Percentiles rank a stretch among this genome's conserved stretches.
Evolutionary conservation across 2,113 vertebrate genomes (phyloP).

Genomic region (Chloroceryle aenea): DNA sequence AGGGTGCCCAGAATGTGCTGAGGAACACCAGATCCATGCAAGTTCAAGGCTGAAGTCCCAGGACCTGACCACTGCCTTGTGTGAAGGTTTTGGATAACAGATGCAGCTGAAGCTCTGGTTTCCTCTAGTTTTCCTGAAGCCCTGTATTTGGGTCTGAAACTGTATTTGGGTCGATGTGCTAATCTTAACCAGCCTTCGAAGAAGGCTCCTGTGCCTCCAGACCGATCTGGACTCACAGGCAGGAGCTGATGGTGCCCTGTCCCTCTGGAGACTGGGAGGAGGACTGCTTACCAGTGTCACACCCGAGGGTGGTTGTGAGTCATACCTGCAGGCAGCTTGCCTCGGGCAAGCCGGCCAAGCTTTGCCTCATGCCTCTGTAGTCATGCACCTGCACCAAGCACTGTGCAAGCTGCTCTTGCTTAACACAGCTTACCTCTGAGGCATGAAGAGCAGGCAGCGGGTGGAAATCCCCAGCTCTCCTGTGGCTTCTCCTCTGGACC

Average conservation of each 20-base stretch:
- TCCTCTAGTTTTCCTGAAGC: not conserved
- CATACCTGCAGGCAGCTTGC: not conserved
- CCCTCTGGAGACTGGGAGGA: not conserved
- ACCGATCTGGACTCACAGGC: rapidly evolving
- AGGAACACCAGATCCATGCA: not conserved
- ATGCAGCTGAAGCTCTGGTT: not conserved
- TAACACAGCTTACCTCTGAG: rapidly evolving
- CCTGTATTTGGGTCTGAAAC: not conserved
- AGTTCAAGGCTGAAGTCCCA: not conserved
- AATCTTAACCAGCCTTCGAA: not conserved
- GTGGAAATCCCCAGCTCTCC: not conserved
- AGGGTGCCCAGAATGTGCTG: not conserved
- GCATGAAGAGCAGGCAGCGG: not conserved
- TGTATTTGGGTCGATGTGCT: no score
- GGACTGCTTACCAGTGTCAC: not conserved
- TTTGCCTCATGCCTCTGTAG: not conserved
- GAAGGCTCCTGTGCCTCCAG: not conserved
- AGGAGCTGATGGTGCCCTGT: not conserved
- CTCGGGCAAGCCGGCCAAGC: rapidly evolving
- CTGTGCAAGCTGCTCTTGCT: not conserved
- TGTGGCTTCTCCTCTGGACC: not conserved
- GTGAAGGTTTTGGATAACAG: not conserved
- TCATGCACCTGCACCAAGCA: not conserved
- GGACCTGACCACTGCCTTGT: not conserved
- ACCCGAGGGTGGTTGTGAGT: not conserved